Base-by-base conservation (phyloP, 2,797 vertebrate genomes). In the Catharus ustulatus region DNA sequence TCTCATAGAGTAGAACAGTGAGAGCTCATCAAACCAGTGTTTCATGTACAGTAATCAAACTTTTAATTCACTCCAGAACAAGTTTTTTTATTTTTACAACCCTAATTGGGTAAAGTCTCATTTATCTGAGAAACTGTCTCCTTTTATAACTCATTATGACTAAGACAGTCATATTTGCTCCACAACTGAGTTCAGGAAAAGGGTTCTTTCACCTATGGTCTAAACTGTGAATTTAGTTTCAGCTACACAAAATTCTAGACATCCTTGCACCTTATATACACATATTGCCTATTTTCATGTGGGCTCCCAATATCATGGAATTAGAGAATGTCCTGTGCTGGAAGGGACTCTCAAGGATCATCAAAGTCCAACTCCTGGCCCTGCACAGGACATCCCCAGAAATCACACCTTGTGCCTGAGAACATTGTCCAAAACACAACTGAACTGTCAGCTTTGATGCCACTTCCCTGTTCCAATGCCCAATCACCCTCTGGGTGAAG, bases 251-350 rank as follows among this genome's bases (percentile, higher is more conserved):
- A 80, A 63, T 55, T 79, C 32, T 71, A 45, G 30, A 59, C 11
- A 49, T 19, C 20, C 38, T 73, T 51, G 12, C 4, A 55, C 9
- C 8, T 84, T 66, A 9, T 29, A 45, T 40, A 14, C 2, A 66
- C 9, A 15, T 55, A 63, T 8, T 61, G 26, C 4, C 29, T 19
- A 38, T 46, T 67, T 84, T 59, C 43, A 36, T 29, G 32, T 13
- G 17, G 4, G 6, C 20, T 67, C 10, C 8, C 22, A 19, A 5
- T n/a, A 61, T 9, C 21, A 36, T 3, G 7, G 18, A 32, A 48
- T 67, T 34, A 67, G 6, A 67, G n/a, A 67, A 46, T 40, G 11
- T 45, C 38, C 52, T 45, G 11, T 0, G 0, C 13, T 59, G n/a
- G 20, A 66, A 81, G 10, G 7, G 5, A 46, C 20, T 8, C 26